These are phyloP conservation scores for Pipistrellus pygmaeus DNA, from an alignment of 2,797 vertebrate genomes.

Conservation along the genomic window DNA sequence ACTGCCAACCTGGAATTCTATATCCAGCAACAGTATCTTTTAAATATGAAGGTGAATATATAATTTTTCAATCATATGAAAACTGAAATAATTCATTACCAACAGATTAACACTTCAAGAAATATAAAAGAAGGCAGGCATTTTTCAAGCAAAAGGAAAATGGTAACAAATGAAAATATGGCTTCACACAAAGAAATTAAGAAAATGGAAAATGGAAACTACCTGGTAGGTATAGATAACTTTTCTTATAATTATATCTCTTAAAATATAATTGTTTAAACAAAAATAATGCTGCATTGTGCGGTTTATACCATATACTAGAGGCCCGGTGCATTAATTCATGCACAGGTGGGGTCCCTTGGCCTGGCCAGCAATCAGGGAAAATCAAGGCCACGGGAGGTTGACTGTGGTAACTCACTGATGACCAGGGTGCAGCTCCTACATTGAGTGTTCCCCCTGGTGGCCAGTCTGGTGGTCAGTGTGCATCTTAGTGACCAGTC, in stretches of 20 bases:
- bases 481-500: too few relatives aligned
- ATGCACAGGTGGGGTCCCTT: too few relatives aligned
- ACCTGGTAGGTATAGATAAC: not conserved
- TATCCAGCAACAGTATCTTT: not conserved
- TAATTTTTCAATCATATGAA: conserved; percentile 16
- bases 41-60: not conserved
- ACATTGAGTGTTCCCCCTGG: too few relatives aligned
- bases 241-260: conserved; percentile 4
- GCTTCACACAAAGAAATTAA: not conserved
- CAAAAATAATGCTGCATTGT: not conserved
- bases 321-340: too few relatives aligned
- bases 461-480: too few relatives aligned
- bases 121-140: not conserved
- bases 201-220: not conserved
- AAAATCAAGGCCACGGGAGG: too few relatives aligned
- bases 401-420: too few relatives aligned
- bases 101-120: not conserved
- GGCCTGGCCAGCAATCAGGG: too few relatives aligned
- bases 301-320: not conserved
- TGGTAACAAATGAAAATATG: not conserved
- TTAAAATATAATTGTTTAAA: conserved; percentile 37
- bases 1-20: not conserved
- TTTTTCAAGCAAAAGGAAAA: conserved; percentile 39
- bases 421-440: too few relatives aligned
- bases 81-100: not conserved